These are phyloP conservation scores for Dicentrarchus labrax DNA, from an alignment of 2,113 vertebrate species.

Conservation along the genomic window DNA sequence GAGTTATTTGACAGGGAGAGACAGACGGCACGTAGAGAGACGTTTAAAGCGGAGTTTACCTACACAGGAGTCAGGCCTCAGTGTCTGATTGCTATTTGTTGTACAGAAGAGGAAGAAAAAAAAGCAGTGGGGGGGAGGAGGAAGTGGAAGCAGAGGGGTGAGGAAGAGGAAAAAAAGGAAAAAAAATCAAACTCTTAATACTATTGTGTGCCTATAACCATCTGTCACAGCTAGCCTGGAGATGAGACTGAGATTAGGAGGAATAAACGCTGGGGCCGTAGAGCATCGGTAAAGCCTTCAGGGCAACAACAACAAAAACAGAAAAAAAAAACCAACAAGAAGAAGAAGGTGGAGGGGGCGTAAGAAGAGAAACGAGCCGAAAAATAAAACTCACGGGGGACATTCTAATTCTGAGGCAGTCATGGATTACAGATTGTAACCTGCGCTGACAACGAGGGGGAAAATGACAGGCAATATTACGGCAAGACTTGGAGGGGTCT, in stretches of 20 bases:
- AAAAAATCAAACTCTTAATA: slow-evolving; percentile 97
- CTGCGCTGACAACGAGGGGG: slow-evolving; percentile 94
- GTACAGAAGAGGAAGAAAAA: slow-evolving; percentile 89
- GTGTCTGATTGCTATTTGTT: slow-evolving; percentile 95
- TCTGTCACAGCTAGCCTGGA: slow-evolving; percentile 99
- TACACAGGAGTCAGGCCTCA: slow-evolving; percentile 89
- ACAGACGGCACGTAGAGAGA: slow-evolving; percentile 71
- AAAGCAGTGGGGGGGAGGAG: not conserved
- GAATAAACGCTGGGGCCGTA: slow-evolving; percentile 96
- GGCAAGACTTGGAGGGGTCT: slow-evolving; percentile 90
- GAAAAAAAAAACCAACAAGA: slow-evolving; percentile 45
- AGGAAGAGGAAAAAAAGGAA: slow-evolving; percentile 67
- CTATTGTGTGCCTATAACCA: slow-evolving; percentile 99
- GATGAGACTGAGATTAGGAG: slow-evolving; percentile 99
- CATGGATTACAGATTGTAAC: slow-evolving; percentile 99
- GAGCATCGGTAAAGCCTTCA: slow-evolving; percentile 96
- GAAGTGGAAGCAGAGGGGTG: slow-evolving; percentile 42
- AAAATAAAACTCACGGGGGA: slow-evolving; percentile 90
- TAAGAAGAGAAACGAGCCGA: slow-evolving; percentile 69
- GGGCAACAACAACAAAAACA: slow-evolving; percentile 89
- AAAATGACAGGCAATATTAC: slow-evolving; percentile 95
- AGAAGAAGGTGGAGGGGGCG: slow-evolving; percentile 65
- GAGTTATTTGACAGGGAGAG: slow-evolving; percentile 63
- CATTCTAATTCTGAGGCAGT: slow-evolving; percentile 98
- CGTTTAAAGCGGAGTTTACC: slow-evolving; percentile 94